Conservation (phyloP, 2,888 invertebrate genomes). For the Orchestes rusci region DNA sequence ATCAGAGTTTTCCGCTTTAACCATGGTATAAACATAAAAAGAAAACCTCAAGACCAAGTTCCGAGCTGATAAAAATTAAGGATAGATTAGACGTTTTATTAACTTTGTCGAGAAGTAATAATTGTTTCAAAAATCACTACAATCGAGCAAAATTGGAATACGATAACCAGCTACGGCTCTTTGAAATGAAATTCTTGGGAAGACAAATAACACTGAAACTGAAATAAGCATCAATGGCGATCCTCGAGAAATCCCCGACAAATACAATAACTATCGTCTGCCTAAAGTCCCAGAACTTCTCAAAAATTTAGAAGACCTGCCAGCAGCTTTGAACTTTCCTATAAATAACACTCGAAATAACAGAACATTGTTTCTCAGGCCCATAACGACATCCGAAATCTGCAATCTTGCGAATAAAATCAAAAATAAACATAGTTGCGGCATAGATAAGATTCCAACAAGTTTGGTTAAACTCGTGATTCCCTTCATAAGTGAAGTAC, state of each 20-base stretch:
- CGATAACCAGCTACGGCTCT: not conserved
- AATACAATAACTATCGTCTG: not conserved
- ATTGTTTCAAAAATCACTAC: not conserved
- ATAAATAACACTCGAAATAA: too few relatives aligned
- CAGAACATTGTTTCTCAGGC: not conserved
- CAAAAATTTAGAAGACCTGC: not conserved
- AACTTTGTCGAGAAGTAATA: not conserved
- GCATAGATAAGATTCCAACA: slow-evolving; percentile 5
- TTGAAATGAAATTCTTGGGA: slow-evolving; percentile 4
- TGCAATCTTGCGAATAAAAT: not conserved
- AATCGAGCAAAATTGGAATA: not conserved
- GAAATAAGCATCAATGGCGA: slow-evolving; percentile 1
- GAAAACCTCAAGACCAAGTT: not conserved
- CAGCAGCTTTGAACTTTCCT: not conserved
- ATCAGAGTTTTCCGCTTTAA: slow-evolving; percentile 2
- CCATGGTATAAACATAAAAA: too few relatives aligned
- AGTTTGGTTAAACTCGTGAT: slow-evolving; percentile 22
- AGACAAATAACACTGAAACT: not conserved
- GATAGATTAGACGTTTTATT: not conserved
- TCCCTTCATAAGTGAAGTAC: not conserved
- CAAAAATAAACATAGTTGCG: too few relatives aligned
- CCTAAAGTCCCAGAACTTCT: slow-evolving; percentile 1
- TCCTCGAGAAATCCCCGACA: not conserved
- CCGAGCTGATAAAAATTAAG: not conserved
- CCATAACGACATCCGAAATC: not conserved